Evolutionary conservation across 1,140 invertebrate species (phyloP).

Genomic region (Camponotus vicinus): DNA sequence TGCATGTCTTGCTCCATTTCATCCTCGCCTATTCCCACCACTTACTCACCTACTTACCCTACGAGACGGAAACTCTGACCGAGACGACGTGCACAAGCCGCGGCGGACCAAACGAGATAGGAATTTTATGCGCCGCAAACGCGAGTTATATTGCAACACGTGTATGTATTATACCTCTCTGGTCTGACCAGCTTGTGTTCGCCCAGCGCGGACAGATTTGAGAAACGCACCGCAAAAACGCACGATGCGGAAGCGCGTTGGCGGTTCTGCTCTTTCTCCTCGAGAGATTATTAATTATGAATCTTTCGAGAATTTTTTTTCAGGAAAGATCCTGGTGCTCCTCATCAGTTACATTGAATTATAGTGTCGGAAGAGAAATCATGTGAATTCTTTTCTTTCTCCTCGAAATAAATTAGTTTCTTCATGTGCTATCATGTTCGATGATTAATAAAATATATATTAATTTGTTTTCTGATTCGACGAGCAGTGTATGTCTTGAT

Average conservation of each 20-base stretch:
- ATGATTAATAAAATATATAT: no score
- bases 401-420: no score
- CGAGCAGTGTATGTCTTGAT: no score
- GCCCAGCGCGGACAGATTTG: slow-evolving; percentile 6
- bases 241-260: slow-evolving; percentile 2
- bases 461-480: no score
- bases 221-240: not conserved
- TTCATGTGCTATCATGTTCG: no score
- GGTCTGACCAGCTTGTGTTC: not conserved
- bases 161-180: slow-evolving; percentile 9
- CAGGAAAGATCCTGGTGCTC: not conserved
- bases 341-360: not conserved
- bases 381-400: no score
- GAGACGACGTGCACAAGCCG: slow-evolving; percentile 66
- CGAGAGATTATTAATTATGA: not conserved
- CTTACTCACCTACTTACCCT: slow-evolving; percentile 84
- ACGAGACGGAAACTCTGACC: slow-evolving; percentile 83
- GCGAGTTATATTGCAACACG: slow-evolving; percentile 67
- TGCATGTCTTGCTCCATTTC: slow-evolving; percentile 86
- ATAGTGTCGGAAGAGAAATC: no score
- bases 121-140: slow-evolving; percentile 70
- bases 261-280: not conserved
- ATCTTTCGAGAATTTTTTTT: not conserved
- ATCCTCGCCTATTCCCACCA: slow-evolving; percentile 81
- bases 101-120: slow-evolving; percentile 54